phyloP scores from a whole-genome alignment of 1,140 invertebrate species.

The Batillaria attramentaria region DNA sequence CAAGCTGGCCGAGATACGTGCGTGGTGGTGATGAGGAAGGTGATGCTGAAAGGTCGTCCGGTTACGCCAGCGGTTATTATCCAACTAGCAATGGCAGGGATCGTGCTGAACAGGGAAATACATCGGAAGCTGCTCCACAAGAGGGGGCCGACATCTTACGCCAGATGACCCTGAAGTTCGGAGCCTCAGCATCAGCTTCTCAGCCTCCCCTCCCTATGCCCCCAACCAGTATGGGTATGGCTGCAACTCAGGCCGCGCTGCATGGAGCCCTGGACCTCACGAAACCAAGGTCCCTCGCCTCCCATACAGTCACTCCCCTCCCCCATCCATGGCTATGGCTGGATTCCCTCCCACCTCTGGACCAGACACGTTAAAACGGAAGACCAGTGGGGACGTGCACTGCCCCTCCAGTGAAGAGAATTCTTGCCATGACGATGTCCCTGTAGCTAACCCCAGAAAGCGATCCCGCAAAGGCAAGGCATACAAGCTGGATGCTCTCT shows the following conservation, averaged over 20 bases:
- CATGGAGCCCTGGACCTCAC: slow-evolving; percentile 12
- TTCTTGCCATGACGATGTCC: slow-evolving; percentile 37
- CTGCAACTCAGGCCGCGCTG: not conserved
- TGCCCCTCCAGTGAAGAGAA: slow-evolving; percentile 9
- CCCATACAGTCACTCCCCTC: not conserved
- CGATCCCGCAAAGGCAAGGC: slow-evolving; percentile 85
- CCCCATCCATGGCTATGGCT: not conserved
- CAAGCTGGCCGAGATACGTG: too few relatives aligned
- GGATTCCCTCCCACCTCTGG: slow-evolving; percentile 8
- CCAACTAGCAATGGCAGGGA: too few relatives aligned
- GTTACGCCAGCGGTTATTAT: too few relatives aligned
- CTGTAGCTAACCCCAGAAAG: slow-evolving; percentile 69
- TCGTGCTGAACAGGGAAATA: too few relatives aligned
- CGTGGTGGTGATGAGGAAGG: too few relatives aligned
- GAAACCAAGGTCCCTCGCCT: not conserved
- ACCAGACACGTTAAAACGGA: slow-evolving; percentile 26
- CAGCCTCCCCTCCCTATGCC: not conserved
- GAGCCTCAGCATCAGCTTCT: not conserved
- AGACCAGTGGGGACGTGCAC: not conserved
- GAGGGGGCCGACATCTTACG: slow-evolving; percentile 49
- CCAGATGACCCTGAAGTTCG: slow-evolving; percentile 58
- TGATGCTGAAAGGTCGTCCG: too few relatives aligned
- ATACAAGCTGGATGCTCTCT: slow-evolving; percentile 80
- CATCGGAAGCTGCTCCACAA: too few relatives aligned
- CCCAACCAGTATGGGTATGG: slow-evolving; percentile 54